Conservation (phyloP, 2,888 invertebrate genomes). For the Brassicogethes aeneus region DNA sequence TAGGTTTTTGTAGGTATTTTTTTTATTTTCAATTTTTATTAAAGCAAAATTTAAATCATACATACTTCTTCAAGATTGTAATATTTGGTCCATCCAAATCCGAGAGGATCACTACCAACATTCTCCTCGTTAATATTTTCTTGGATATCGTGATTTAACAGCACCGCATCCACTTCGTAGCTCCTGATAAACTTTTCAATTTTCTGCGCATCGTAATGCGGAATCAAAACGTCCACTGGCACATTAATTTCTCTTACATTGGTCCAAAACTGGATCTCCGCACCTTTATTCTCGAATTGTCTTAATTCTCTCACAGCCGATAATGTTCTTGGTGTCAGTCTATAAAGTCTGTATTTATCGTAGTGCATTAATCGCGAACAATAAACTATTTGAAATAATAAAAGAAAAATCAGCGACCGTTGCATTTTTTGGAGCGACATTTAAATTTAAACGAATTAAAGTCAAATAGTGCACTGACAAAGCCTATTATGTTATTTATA, state of each 20-base stretch:
- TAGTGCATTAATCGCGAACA: slow-evolving; percentile 12
- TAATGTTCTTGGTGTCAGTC: slow-evolving; percentile 22
- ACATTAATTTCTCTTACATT: slow-evolving; percentile 33
- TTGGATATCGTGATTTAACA: slow-evolving; percentile 53
- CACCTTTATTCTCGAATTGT: slow-evolving; percentile 24
- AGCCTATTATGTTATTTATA: background rate
- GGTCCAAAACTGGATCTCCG: slow-evolving; percentile 40
- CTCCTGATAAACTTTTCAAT: slow-evolving; percentile 41
- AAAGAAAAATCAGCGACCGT: background rate
- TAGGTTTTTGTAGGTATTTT: too few species aligned
- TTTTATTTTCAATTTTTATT: too few species aligned
- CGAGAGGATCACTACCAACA: slow-evolving; percentile 30
- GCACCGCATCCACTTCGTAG: slow-evolving; percentile 36
- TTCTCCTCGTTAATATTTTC: slow-evolving; percentile 39
- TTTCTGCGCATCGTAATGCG: slow-evolving; percentile 42
- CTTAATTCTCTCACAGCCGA: slow-evolving; percentile 37
- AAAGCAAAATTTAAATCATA: too few species aligned
- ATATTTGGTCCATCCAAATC: slow-evolving; percentile 52
- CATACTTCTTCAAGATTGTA: slow-evolving; percentile 46
- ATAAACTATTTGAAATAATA: background rate
- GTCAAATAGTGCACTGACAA: background rate
- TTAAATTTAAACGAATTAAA: too few species aligned
- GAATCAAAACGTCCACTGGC: slow-evolving; percentile 50
- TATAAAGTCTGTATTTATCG: slow-evolving; percentile 28
- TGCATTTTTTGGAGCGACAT: too few species aligned